A percentile compares a stretch with the other conserved stretches of the same genome.
phyloP scores from a whole-genome alignment of 1,140 invertebrate species.

The Caenorhabditis elegans region WBcel235 BX284606.5:14106501-14107000 shows the following conservation, averaged over 20 bases:
- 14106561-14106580: too few species aligned
- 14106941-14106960: too few species aligned
- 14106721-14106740: slow-evolving; percentile 30
- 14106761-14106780: background rate
- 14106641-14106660: background rate
- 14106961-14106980: too few species aligned
- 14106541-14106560: too few species aligned
- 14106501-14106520: slow-evolving; percentile 1
- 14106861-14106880: background rate
- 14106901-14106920: background rate
- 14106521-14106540: background rate
- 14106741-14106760: slow-evolving; percentile 16
- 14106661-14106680: background rate
- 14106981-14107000: too few species aligned
- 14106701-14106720: slow-evolving; percentile 29
- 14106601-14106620: background rate
- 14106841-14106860: background rate
- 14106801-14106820: slow-evolving; percentile 32
- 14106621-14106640: background rate
- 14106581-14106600: background rate
- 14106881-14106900: background rate
- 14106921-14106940: background rate
- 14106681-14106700: background rate
- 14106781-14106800: slow-evolving; percentile 13
- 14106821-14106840: background rate